These are phyloP conservation scores for Bradysia coprophila DNA, from an alignment of 1,140 invertebrate genomes.

Conservation along the genomic window DNA sequence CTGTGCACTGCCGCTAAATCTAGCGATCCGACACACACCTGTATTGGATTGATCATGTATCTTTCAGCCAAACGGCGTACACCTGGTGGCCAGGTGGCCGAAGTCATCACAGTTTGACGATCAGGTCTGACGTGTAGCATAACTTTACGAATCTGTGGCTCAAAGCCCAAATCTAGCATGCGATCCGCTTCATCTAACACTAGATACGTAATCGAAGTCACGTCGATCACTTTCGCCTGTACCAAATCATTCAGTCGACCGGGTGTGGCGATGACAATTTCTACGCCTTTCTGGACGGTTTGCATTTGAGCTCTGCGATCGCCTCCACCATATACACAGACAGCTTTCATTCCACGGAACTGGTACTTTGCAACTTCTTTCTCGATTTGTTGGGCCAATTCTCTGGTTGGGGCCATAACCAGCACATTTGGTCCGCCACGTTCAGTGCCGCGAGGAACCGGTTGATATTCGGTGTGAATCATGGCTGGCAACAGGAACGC, in stretches of 20 bases:
- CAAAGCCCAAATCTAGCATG: conserved; percentile 69
- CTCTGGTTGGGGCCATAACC: conserved; percentile 75
- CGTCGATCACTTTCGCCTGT: conserved; percentile 39
- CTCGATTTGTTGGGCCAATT: conserved; percentile 81
- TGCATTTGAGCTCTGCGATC: conserved; percentile 56
- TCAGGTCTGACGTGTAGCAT: conserved; percentile 59
- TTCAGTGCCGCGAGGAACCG: conserved; percentile 35
- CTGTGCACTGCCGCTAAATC: conserved; percentile 71
- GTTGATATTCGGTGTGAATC: conserved; percentile 72
- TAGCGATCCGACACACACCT: conserved; percentile 73
- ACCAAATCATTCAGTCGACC: conserved; percentile 72
- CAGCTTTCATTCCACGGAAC: conserved; percentile 63
- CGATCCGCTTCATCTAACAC: conserved; percentile 86
- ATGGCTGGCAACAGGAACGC: conserved; percentile 82
- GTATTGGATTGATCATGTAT: conserved; percentile 75
- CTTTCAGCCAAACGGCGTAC: conserved; percentile 62
- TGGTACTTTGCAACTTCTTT: conserved; percentile 73
- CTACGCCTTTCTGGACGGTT: conserved; percentile 46
- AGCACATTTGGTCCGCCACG: conserved; percentile 67
- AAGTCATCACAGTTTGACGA: conserved; percentile 71
- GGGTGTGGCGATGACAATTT: conserved; percentile 80
- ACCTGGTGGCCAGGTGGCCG: conserved; percentile 73
- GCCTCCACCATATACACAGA: conserved; percentile 79
- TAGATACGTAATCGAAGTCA: conserved; percentile 63
- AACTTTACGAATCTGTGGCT: conserved; percentile 70